Evolutionary conservation across 2,888 invertebrate genomes (phyloP).

Genomic region (Caradrina kadenii): DNA sequence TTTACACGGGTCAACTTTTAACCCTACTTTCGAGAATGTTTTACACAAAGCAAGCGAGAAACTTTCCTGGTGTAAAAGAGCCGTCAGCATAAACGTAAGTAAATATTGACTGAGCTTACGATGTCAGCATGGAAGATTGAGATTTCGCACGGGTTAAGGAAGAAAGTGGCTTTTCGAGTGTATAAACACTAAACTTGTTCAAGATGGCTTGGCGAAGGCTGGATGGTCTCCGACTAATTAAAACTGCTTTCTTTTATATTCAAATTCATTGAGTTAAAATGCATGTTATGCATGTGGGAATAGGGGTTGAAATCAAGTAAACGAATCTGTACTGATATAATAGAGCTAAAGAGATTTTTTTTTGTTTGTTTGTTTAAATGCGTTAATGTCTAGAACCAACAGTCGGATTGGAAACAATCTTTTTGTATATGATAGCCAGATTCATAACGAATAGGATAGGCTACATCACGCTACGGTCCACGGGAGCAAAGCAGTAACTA

Average conservation of each 20-base stretch:
- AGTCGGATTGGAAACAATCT: too few relatives aligned
- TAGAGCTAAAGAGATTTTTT: too few relatives aligned
- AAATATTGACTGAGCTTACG: conserved; percentile 39
- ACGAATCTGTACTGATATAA: too few relatives aligned
- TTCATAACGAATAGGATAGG: too few relatives aligned
- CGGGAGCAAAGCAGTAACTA: too few relatives aligned
- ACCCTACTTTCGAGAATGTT: not conserved
- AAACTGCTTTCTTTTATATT: conserved; percentile 9
- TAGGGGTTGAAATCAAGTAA: too few relatives aligned
- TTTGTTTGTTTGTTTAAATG: too few relatives aligned
- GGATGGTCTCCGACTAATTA: not conserved
- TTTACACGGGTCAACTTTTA: not conserved
- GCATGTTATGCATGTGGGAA: too few relatives aligned
- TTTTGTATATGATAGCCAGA: too few relatives aligned
- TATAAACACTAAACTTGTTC: conserved; percentile 26
- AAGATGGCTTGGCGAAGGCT: not conserved
- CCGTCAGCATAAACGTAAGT: conserved; percentile 10
- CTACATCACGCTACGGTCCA: too few relatives aligned
- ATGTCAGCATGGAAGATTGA: not conserved
- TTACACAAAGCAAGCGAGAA: not conserved
- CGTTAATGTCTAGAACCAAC: too few relatives aligned
- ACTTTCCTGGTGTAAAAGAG: conserved; percentile 7
- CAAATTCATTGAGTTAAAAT: not conserved
- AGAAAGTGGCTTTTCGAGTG: conserved; percentile 40
- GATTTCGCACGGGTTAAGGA: conserved; percentile 15